Percentiles rank a stretch among this genome's conserved stretches.
These are phyloP conservation scores for Rhabdophis nuchalis DNA, from an alignment of 2,797 vertebrate species.

Conservation along the genomic window DNA sequence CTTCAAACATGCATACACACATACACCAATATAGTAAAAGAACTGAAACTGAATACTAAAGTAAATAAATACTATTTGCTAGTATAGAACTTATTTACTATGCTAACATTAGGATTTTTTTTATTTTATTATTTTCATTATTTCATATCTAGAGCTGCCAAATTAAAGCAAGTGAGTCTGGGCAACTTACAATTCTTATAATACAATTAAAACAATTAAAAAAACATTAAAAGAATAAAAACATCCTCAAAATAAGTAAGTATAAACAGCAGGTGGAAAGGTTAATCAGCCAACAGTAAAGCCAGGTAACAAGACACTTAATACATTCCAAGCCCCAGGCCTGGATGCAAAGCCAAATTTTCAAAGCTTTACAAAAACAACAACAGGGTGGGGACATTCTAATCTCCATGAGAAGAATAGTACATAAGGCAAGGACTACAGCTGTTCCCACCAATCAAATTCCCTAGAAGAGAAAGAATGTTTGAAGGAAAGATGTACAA, in stretches of 20 bases:
- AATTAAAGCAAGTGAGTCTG: neutral
- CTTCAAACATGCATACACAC: neutral
- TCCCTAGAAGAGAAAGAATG: neutral
- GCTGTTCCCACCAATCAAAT: neutral
- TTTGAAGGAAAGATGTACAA: neutral
- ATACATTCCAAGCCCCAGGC: neutral
- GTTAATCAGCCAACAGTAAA: neutral
- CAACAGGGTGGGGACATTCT: neutral
- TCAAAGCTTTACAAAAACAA: neutral
- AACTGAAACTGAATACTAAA: neutral
- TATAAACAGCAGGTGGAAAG: neutral
- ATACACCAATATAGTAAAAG: neutral
- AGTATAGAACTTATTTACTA: neutral
- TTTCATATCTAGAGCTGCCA: neutral
- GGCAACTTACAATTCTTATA: neutral
- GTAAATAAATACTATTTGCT: neutral
- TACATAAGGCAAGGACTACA: neutral
- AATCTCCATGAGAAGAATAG: neutral
- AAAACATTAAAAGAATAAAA: neutral
- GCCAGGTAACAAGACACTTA: neutral
- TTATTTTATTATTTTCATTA: neutral
- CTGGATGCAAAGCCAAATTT: neutral
- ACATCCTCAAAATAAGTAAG: neutral
- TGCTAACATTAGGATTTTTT: neutral
- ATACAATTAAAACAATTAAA: neutral